These are phyloP conservation scores for Nesidiocoris tenuis DNA, from an alignment of 2,888 invertebrate species.

Conservation along the genomic window DNA sequence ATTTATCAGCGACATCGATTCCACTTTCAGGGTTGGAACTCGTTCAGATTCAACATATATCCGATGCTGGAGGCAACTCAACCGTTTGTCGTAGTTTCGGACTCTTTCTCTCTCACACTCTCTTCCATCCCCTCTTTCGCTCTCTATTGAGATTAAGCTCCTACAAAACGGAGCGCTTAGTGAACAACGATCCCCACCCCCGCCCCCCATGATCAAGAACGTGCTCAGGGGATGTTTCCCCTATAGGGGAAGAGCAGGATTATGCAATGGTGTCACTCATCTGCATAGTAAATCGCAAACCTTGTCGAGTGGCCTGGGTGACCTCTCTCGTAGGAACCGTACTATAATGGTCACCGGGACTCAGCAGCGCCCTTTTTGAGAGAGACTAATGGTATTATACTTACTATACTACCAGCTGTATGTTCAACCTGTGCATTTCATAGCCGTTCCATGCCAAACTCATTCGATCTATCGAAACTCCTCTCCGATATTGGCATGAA, in stretches of 20 bases:
- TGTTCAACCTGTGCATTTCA: too few species aligned
- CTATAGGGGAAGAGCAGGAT: not conserved
- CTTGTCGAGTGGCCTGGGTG: slow-evolving; percentile 12
- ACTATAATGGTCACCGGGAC: not conserved
- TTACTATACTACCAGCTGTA: too few species aligned
- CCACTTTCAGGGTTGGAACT: too few species aligned
- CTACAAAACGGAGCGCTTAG: not conserved
- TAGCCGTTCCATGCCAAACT: too few species aligned
- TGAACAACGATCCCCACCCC: not conserved
- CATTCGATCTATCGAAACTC: too few species aligned
- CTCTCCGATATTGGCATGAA: too few species aligned
- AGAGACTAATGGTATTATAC: not conserved
- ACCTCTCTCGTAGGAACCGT: not conserved
- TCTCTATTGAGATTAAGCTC: not conserved
- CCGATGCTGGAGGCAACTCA: not conserved
- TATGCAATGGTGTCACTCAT: slow-evolving; percentile 32
- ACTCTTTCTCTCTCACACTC: too few species aligned
- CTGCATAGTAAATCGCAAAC: slow-evolving; percentile 36
- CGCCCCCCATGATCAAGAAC: not conserved
- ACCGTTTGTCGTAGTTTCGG: not conserved
- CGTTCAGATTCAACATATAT: too few species aligned
- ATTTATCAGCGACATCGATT: too few species aligned
- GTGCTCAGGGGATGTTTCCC: not conserved
- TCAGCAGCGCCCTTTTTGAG: not conserved
- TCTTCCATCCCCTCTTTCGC: too few species aligned